Conservation (phyloP, 2,888 invertebrate species). For the Tenodera sinensis region DNA sequence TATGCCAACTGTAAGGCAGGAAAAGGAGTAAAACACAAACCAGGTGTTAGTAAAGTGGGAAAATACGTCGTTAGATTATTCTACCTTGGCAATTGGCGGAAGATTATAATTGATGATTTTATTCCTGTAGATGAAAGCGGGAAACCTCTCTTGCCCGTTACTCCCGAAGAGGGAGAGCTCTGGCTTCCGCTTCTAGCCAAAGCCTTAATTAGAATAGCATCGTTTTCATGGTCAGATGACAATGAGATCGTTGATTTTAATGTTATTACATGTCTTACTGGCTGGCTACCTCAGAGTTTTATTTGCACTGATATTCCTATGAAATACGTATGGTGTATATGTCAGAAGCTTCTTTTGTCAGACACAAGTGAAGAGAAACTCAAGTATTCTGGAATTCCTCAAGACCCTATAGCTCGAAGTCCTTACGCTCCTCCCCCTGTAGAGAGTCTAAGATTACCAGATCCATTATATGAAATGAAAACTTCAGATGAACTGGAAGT, state of each 20-base stretch:
- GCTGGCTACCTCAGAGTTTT: conserved; percentile 39
- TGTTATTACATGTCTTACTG: conserved; percentile 47
- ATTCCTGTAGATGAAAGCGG: conserved; percentile 45
- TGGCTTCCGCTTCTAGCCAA: conserved; percentile 4
- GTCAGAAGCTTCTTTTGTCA: conserved; percentile 17
- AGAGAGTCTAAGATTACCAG: not conserved
- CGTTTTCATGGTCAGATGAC: conserved; percentile 41
- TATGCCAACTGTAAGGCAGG: conserved; percentile 26
- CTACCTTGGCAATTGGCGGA: conserved; percentile 50
- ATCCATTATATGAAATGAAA: not conserved
- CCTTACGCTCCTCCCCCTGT: not conserved
- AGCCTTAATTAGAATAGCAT: conserved; percentile 47
- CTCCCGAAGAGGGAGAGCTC: not conserved
- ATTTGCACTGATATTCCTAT: not conserved
- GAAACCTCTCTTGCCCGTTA: conserved; percentile 43
- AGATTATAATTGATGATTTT: conserved; percentile 47
- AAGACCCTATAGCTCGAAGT: not conserved
- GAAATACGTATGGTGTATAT: conserved; percentile 9
- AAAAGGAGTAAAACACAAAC: conserved; percentile 9
- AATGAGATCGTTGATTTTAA: conserved; percentile 46
- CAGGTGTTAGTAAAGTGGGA: conserved; percentile 37
- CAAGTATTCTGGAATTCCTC: not conserved
- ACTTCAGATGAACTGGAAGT: not conserved
- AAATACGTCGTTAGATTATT: conserved; percentile 49
- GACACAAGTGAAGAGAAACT: not conserved